Percentiles rank a stretch among this genome's conserved stretches.
Conservation (phyloP, 2,888 invertebrate species). For the Acronicta alni region DNA sequence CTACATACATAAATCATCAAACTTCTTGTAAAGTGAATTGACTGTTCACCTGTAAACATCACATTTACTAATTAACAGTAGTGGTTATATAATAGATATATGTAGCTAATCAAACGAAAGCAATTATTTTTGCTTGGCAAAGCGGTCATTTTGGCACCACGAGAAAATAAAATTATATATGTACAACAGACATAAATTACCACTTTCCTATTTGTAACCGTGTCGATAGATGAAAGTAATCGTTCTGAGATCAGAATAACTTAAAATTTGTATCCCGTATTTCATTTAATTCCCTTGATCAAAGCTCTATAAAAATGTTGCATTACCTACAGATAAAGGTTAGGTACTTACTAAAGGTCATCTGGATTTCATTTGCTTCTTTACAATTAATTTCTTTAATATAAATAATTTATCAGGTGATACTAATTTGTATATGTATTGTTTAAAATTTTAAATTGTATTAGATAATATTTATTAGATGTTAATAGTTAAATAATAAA, state of each 20-base stretch:
- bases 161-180: constrained; percentile 48
- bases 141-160: constrained; percentile 60
- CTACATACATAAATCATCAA: constrained; percentile 32
- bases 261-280: constrained; percentile 9
- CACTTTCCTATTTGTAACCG: constrained; percentile 27
- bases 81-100: constrained; percentile 18
- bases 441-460: background rate
- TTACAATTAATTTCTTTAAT: background rate
- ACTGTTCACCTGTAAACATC: constrained; percentile 57
- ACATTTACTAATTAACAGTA: constrained; percentile 39
- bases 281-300: constrained; percentile 25
- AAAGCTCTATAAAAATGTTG: constrained; percentile 8
- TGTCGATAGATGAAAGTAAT: constrained; percentile 19
- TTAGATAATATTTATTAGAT: background rate
- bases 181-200: constrained; percentile 41
- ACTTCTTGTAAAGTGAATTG: constrained; percentile 55
- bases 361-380: too few relatives aligned
- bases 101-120: constrained; percentile 22
- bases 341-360: too few relatives aligned
- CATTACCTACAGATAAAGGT: too few relatives aligned
- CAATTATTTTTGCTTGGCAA: constrained; percentile 28
- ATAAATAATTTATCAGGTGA: background rate
- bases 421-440: background rate
- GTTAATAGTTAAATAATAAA: constrained; percentile 18
- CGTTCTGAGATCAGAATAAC: constrained; percentile 47